Base-by-base conservation (phyloP, 2,797 vertebrate genomes). In the Valencia hispanica region DNA sequence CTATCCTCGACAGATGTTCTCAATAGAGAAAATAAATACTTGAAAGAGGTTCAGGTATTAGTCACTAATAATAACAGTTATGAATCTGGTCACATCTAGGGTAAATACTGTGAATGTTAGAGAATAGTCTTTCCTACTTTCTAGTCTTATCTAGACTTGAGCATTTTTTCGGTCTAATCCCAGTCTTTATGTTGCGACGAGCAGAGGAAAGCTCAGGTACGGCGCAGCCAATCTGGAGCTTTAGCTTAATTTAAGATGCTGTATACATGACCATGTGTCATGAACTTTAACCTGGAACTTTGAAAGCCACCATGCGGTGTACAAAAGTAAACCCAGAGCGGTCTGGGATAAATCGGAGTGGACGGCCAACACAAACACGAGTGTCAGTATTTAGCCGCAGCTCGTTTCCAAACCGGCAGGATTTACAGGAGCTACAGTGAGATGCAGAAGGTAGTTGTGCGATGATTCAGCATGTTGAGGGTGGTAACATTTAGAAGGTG, bases 401-500 rank as follows among this genome's bases (percentile, higher is more conserved):
- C 45, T 77, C 65, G 20, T 71, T 30, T 43, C 41, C 39, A 59
- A 80, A 73, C 70, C 45, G 17, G 77, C 10, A 2, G 30, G 45
- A 73, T n/a, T 32, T 43, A 34, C 12, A 36, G 75, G 20, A 47
- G 43, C 72, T n/a, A 48, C 61, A 45, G 30, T 1, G 74, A 55
- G 70, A 63, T 1, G 0, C 7, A 22, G 0, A 57, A 39, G 32
- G 68, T 69, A 65, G 45, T 74, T 77, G 66, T 0, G 41, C 18
- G 73, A 70, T 74, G 76, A 77, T 73, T 74, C 82, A 78, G 81
- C 78, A 71, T 83, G 87, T 88, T 86, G 87, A 88, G 79, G 69
- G 78, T 30, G 71, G 82, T 86, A 86, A 88, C 79, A 79, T 85
- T 79, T 74, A 84, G 85, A 87, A 85, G 86, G 86, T 85, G 87